These are phyloP conservation scores for Oopsacas minuta DNA, from an alignment of 37 sponge, comb jelly and placozoan genomes.

Conservation along the genomic window DNA sequence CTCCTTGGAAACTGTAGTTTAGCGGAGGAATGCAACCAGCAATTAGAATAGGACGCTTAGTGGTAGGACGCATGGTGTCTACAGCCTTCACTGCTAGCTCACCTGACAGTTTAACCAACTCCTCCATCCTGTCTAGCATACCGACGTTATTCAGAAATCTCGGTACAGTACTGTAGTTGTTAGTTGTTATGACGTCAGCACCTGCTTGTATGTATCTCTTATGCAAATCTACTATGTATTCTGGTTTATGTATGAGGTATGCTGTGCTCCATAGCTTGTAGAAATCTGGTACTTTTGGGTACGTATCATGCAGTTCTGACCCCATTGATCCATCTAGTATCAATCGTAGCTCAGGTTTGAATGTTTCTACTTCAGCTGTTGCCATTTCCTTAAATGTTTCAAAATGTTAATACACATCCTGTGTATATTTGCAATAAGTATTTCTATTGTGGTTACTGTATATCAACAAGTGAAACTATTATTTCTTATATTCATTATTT, in stretches of 20 bases:
- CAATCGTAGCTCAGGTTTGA: neutral
- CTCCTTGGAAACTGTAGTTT: conserved; percentile 4
- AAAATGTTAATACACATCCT: too few relatives aligned
- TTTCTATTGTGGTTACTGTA: too few relatives aligned
- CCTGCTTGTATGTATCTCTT: neutral
- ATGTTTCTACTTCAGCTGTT: neutral
- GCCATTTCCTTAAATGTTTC: too few relatives aligned
- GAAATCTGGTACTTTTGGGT: neutral
- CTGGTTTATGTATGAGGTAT: neutral
- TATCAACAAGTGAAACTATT: too few relatives aligned
- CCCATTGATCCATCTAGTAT: neutral
- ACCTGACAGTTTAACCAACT: neutral
- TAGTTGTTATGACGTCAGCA: neutral
- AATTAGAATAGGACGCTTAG: neutral
- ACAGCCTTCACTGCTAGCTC: neutral
- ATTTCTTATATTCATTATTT: too few relatives aligned
- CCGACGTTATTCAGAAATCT: neutral
- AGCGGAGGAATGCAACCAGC: conserved; percentile 10
- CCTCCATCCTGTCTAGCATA: neutral
- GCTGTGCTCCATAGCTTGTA: conserved; percentile 7
- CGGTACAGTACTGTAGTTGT: neutral
- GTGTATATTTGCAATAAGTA: too few relatives aligned
- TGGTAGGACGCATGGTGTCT: neutral
- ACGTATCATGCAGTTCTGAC: neutral
- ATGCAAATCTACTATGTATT: neutral